Base-by-base conservation (phyloP, 2,888 invertebrate species). In the Microctonus brassicae region DNA sequence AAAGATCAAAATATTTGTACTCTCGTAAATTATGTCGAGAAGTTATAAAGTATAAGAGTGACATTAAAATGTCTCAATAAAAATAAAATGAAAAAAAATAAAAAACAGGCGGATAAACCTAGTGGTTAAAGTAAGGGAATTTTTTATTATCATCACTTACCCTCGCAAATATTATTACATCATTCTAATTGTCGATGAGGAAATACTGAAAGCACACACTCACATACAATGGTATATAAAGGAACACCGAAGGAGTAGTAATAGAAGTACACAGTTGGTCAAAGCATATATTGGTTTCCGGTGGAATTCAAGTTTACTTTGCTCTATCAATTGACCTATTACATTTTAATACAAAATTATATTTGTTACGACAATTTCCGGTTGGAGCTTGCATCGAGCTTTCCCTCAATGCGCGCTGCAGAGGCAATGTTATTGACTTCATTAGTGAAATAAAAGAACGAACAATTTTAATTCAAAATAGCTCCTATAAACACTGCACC, bases 91-190 rank as follows among this genome's bases (percentile, higher is more conserved):
- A 29, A 33, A 34, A 13, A 20, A 39, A 34, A 33, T 20, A n/a
- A 24, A 17, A 57, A 11, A 52, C 10, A 29, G 1, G 33, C 26
- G 39, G 70, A n/a, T 76, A 76, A 73, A 72, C 11, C 47, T 24
- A 60, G 71, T 82, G 81, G 29, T 29, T 29, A 29, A 5, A 29
- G 4, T 82, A 81, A 80, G 80, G 64, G 9, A 77, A 77, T 78
- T 24, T 55, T 55, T 68, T 76, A 83, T 83, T 83, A 83, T 80
- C 79, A 81, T 78, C 84, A 86, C 86, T 86, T 85, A 83, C 81
- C 83, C 83, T 80, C 77, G 84, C 85, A 86, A 86, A 86, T 83
- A 85, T 86, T 86, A 83, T 86, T 86, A 84, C 83, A 86, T 85
- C 84, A 86, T 86, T 86, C 84, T 83, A 86, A 85, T 84, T 80